Evolutionary conservation across 2,888 invertebrate genomes (phyloP), one percentile per base, ranked within the genome.

Genomic region (Boloria euphrosyne): DNA sequence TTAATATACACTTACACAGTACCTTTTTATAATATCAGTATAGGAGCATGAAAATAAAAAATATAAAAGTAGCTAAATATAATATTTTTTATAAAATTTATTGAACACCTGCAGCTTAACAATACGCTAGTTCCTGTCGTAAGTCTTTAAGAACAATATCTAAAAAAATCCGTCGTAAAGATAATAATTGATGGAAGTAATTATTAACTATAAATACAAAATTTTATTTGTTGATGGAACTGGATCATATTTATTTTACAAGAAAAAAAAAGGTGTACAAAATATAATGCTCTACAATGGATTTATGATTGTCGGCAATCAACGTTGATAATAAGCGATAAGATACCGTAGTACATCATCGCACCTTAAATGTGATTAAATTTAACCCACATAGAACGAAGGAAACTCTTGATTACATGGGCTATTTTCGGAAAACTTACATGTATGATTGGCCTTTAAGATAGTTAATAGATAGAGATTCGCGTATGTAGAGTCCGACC

Each of bases 241-340:
- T 38, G 31, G 2, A 38, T 38, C 1, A 10, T 38, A 38, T 10
- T 38, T 38, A 31, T 38, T 38, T 38, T 7, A 10, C 31, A 38
- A 38, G 10, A 38, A 38, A 38, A 38, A 38, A 6, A 10, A 10
- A 38, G 7, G 10, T 38, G 31, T 38, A 38, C 7, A 38, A 10
- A 7, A 38, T 38, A 27, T 55, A 44, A 57, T 61, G 61, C 53
- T 47, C 44, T 17, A 49, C 13, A 44, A 62, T 51, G 49, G 57
- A 46, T 51, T 57, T 22, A 62, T 31, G 61, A 38, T 38, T 43
- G 61, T 66, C 31, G 31, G 58, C 62, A 69, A 72, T 72, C 68
- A 65, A 55, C 65, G 43, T 52, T 65, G 71, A 72, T 72, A 38
- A 7, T 10, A 71, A 69, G 51, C 27, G 72, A 72, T 72, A 72